Conservation (phyloP, 1,140 invertebrate species). For the Dreissena polymorpha region DNA sequence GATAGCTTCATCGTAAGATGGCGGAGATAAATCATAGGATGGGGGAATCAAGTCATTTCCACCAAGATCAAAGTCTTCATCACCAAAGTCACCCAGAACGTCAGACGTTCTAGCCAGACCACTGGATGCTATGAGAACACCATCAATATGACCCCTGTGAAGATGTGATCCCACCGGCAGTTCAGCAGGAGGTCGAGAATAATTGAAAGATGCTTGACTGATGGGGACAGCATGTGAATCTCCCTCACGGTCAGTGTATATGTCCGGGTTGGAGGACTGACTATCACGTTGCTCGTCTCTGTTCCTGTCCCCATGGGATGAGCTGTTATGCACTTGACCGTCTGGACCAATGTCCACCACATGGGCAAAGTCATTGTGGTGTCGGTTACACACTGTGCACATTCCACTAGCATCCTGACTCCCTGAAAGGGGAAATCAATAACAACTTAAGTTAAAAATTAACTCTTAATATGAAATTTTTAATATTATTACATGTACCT, state of each 20-base stretch:
- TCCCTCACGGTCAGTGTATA: not conserved
- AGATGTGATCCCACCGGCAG: not conserved
- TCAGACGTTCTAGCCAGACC: not conserved
- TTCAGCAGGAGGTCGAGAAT: not conserved
- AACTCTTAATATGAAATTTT: not conserved
- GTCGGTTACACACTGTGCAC: constrained; percentile 46
- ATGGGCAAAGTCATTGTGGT: constrained; percentile 51
- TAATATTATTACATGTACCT: not conserved
- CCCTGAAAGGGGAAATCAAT: constrained; percentile 22
- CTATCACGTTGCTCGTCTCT: not conserved
- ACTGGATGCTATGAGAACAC: not conserved
- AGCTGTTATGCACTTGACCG: constrained; percentile 22
- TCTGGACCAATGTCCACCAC: constrained; percentile 38
- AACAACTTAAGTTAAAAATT: not conserved
- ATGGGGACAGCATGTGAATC: too few relatives aligned
- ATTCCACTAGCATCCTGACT: constrained; percentile 14
- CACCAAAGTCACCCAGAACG: constrained; percentile 21
- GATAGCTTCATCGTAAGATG: constrained; percentile 51
- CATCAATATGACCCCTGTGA: not conserved
- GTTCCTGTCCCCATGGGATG: not conserved
- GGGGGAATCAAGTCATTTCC: constrained; percentile 54
- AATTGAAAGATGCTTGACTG: not conserved
- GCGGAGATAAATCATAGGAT: constrained; percentile 50
- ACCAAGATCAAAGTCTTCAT: constrained; percentile 43
- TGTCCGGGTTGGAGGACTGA: not conserved